These are phyloP conservation scores for Lottia scabra DNA, from an alignment of 2,888 invertebrate species.

Conservation along the genomic window DNA sequence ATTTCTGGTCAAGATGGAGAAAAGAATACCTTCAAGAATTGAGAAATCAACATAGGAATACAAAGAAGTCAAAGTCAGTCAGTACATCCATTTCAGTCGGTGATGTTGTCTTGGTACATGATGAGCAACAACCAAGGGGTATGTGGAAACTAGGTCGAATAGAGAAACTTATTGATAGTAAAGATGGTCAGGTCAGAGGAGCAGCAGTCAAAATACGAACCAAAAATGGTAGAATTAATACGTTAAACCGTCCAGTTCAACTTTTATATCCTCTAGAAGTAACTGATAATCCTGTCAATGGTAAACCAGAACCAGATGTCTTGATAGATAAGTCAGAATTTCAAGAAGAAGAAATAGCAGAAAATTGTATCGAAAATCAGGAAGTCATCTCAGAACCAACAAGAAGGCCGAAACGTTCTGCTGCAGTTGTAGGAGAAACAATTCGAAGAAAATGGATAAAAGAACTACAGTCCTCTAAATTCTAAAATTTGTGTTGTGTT, in stretches of 20 bases:
- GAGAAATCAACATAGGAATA: too few relatives aligned
- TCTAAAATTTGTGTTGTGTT: background rate
- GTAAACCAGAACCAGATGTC: background rate
- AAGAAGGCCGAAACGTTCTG: background rate
- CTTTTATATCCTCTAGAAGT: too few relatives aligned
- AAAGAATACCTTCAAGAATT: too few relatives aligned
- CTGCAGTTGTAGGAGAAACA: background rate
- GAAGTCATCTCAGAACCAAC: background rate
- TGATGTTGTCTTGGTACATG: too few relatives aligned
- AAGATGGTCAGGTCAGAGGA: background rate
- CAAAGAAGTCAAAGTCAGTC: too few relatives aligned
- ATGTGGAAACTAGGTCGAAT: background rate
- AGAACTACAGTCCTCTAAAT: background rate
- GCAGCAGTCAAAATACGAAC: background rate
- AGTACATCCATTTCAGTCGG: too few relatives aligned
- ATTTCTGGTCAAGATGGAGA: too few relatives aligned
- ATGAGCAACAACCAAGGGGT: background rate
- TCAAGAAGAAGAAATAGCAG: too few relatives aligned
- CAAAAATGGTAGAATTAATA: too few relatives aligned
- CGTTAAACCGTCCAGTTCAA: too few relatives aligned
- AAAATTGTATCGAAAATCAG: background rate
- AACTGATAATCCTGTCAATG: too few relatives aligned
- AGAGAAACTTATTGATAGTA: background rate
- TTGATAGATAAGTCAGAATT: background rate
- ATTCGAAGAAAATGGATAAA: background rate